These are phyloP conservation scores for Melinopterus prodromus DNA, from an alignment of 2,888 invertebrate genomes.

Conservation along the genomic window DNA sequence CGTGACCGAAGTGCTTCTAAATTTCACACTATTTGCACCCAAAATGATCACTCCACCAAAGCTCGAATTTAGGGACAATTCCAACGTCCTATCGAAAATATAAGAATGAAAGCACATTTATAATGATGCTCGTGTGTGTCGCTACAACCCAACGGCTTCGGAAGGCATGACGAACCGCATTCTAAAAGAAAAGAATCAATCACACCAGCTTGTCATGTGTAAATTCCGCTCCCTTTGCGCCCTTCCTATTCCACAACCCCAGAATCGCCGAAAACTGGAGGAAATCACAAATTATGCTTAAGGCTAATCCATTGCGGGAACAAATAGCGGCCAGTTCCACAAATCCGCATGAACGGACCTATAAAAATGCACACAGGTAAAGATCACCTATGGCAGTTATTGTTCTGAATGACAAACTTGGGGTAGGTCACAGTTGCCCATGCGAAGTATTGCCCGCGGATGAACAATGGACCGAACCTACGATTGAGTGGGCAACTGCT, in stretches of 20 bases:
- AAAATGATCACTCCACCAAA: background rate
- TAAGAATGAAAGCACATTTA: background rate
- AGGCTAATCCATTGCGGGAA: constrained; percentile 40
- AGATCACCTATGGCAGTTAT: constrained; percentile 49
- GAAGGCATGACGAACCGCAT: background rate
- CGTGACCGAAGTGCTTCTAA: background rate
- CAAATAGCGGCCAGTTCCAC: constrained; percentile 34
- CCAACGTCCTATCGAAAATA: background rate
- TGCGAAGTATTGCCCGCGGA: constrained; percentile 7
- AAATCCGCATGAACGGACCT: constrained; percentile 19
- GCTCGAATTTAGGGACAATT: background rate
- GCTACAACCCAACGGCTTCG: background rate
- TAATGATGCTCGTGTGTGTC: background rate
- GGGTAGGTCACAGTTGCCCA: constrained; percentile 56
- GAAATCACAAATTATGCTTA: constrained; percentile 42
- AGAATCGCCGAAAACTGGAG: constrained; percentile 33
- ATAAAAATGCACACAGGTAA: constrained; percentile 41
- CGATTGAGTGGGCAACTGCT: constrained; percentile 49
- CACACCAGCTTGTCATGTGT: constrained; percentile 34
- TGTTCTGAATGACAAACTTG: constrained; percentile 55
- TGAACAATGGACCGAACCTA: constrained; percentile 36
- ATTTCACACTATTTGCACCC: background rate
- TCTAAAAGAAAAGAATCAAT: constrained; percentile 27
- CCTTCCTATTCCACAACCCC: constrained; percentile 12
- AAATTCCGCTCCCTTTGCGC: constrained; percentile 14